Base-by-base conservation (phyloP, 2,797 vertebrate species). In the Jordanella pulchra region DNA sequence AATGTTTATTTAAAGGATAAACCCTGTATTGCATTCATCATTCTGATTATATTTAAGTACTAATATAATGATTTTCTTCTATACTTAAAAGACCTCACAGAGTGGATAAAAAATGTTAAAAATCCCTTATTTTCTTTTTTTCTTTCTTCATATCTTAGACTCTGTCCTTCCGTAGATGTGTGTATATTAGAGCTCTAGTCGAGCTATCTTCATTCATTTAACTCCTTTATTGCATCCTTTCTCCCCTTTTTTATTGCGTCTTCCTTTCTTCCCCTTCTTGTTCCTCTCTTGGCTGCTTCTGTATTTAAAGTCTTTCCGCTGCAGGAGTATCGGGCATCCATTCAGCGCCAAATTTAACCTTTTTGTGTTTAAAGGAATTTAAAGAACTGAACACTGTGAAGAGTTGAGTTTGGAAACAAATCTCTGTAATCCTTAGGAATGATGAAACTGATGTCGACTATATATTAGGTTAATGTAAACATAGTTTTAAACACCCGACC, bases 1-100 rank as follows among this genome's bases (percentile, higher is more conserved):
- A 60, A 51, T 63, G 14, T 66, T 66, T 48, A n/a, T 44, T 75
- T 48, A n/a, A 5, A 39, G 56, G 30, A 25, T 61, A 23, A 12
- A 23, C 58, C 71, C n/a, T 75, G 28, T 39, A 27, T 44, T 51
- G n/a, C 25, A 14, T 71, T 3, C 27, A 27, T 2, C 1, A 35
- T 80, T 68, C 56, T 27, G 18, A 66, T 11, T 61, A 25, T 51
- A 44, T 65, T 56, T 70, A 0, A 50, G 3, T 76, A 50, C 69
- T 51, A 47, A 53, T 48, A 6, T 7, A 14, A 28, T 56, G 2
- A 21, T 21, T 60, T 27, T 39, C 11, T 39, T 53, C 12, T n/a
- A 12, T 14, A 60, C 7, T 21, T 35, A 2, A 32, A 60, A 35
- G 17, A 56, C 47, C 4, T 3, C 9, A 39, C 35, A 39, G n/a